Percentiles rank a stretch among this genome's conserved stretches.
phyloP scores from a whole-genome alignment of 2,113 vertebrate species.

The Falcunculus frontatus region DNA sequence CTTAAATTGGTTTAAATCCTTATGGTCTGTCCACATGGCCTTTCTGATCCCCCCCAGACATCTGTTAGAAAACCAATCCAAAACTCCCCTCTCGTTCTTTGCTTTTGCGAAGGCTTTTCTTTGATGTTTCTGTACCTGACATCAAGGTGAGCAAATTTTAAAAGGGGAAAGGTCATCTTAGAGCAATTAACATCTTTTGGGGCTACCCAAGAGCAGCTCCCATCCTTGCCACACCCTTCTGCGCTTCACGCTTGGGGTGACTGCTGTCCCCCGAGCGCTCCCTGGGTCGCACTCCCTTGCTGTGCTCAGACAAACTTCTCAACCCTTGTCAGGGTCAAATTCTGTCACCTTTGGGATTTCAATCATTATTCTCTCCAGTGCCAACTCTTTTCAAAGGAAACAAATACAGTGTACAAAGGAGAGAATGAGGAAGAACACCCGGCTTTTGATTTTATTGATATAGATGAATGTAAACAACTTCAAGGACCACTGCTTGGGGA shows the following conservation, averaged over 20 bases:
- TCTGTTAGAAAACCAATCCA: not conserved
- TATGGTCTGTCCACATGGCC: not conserved
- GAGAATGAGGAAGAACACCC: constrained; percentile 17
- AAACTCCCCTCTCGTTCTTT: not conserved
- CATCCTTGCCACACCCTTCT: not conserved
- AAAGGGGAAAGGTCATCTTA: not conserved
- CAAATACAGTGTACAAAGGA: not conserved
- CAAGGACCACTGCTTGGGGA: not conserved
- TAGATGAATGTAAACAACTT: constrained; percentile 28
- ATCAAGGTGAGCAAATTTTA: not conserved
- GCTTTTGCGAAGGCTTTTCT: not conserved
- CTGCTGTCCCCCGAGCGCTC: not conserved
- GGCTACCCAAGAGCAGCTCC: not conserved
- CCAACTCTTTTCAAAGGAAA: constrained; percentile 39
- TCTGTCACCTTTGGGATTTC: constrained; percentile 24
- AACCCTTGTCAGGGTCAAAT: constrained; percentile 16
- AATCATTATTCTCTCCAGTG: not conserved
- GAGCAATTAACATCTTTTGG: not conserved
- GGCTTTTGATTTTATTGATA: constrained; percentile 49
- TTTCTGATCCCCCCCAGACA: not conserved
- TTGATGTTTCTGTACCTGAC: not conserved
- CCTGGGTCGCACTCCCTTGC: not conserved
- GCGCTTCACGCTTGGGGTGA: not conserved
- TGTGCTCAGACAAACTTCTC: constrained; percentile 41
- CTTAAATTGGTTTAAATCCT: not conserved